Evolutionary conservation across 2,888 invertebrate species (phyloP), one percentile per base, ranked within the genome.

Genomic region (Amphipyra tragopoginis): DNA sequence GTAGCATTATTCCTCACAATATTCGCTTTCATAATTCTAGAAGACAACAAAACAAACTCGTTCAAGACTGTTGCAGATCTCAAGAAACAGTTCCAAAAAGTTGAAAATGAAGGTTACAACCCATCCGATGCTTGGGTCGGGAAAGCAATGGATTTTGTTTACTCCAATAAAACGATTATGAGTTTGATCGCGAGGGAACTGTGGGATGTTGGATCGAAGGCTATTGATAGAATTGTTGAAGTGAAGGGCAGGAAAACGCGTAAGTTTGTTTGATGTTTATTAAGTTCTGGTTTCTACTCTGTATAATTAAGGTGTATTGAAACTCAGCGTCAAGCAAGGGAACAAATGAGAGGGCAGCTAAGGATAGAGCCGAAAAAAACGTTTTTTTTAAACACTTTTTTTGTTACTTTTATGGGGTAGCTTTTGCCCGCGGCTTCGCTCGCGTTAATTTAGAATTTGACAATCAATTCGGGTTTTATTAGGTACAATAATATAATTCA

Each of bases 131-230:
- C 76, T 0, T 60, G 90, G 8, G 90, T 92, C 1, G 91, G 92
- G 0, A 91, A 88, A 59, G 92, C 91, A 0, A 90, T 93, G 87
- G 90, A 93, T 64, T 90, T 92, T 5, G 86, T 92, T 1, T 90
- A 93, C 67, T 93, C 93, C 0, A 92, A 93, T 54, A 87, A 81
- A 72, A 92, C 92, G 0, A 71, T 93, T 6, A 92, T 93, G 93
- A 89, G 86, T 61, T 74, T 93, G 36, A 77, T 93, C 1, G 93
- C 93, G 0, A 80, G 88, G 38, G 93, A 93, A 50, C 67, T 93
- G 10, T 93, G 93, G 93, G 90, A 92, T 40, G 77, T 91, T 4
- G 93, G 93, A 0, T 86, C 92, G 0, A 83, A 65, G 15, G 89
- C 89, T 1, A 88, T 93, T 36, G 93, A 93, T 48, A 72, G 9